Percentiles rank a stretch among this genome's conserved stretches.
These are phyloP conservation scores for Dromaius novaehollandiae DNA, from an alignment of 2,113 vertebrate species.

Conservation along the genomic window DNA sequence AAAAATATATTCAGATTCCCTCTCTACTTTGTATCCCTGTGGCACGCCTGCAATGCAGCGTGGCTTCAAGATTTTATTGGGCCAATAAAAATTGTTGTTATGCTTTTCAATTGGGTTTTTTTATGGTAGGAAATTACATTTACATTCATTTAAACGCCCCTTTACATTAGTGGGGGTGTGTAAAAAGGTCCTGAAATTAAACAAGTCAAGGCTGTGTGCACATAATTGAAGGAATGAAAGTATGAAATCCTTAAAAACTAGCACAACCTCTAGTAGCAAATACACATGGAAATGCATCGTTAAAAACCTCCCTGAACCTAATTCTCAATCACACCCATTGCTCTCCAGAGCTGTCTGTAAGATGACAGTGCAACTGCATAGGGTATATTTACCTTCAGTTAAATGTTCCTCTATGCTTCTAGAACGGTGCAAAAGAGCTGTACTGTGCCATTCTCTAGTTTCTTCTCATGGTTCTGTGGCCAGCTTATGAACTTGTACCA, in stretches of 20 bases:
- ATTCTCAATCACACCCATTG: background rate
- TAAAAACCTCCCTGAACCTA: background rate
- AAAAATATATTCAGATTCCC: background rate
- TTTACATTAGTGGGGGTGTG: background rate
- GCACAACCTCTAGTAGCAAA: background rate
- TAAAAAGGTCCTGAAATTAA: background rate
- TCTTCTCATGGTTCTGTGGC: background rate
- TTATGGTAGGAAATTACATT: conserved; percentile 8
- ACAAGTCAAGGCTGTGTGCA: background rate
- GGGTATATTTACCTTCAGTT: background rate
- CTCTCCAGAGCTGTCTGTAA: background rate
- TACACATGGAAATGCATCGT: background rate
- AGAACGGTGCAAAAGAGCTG: background rate
- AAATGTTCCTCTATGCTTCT: background rate
- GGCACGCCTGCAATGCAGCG: background rate
- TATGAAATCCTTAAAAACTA: background rate
- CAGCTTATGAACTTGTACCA: background rate
- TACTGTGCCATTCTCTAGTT: background rate
- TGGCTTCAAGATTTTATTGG: background rate
- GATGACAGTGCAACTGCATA: background rate
- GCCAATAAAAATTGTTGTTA: background rate
- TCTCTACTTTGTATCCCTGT: background rate
- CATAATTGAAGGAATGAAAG: background rate
- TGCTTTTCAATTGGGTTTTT: background rate
- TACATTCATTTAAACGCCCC: background rate